These are phyloP conservation scores for Cyrtonyx montezumae DNA, from an alignment of 2,113 vertebrate genomes.

Conservation along the genomic window DNA sequence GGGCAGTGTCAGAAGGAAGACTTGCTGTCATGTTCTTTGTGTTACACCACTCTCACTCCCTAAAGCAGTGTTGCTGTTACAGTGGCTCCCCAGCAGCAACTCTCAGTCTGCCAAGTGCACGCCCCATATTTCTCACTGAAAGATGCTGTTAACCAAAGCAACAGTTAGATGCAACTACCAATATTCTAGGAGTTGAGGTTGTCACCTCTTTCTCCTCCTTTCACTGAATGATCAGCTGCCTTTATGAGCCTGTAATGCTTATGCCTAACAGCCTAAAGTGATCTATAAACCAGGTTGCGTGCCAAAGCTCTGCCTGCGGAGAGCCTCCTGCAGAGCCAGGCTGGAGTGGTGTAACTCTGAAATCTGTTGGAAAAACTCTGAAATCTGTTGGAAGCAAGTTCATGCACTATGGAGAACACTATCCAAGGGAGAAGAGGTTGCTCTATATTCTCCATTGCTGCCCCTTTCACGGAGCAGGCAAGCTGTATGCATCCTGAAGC, in stretches of 20 bases:
- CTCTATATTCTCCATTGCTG: not conserved
- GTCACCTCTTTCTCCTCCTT: not conserved
- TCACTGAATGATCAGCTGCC: not conserved
- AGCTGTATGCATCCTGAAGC: not conserved
- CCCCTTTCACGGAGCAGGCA: not conserved
- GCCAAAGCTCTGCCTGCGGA: fast-evolving
- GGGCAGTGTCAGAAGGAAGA: not conserved
- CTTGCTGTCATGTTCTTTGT: not conserved
- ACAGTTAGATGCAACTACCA: not conserved
- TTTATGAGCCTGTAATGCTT: not conserved
- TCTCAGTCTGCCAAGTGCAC: not conserved
- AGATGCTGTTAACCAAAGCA: not conserved
- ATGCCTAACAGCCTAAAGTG: not conserved
- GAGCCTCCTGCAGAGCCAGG: not conserved
- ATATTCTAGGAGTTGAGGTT: not conserved
- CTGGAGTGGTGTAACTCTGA: not conserved
- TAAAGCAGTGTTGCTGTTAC: not conserved
- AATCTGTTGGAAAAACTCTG: not conserved
- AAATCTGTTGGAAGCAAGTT: not conserved
- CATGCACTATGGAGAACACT: not conserved
- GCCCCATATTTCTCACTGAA: not conserved
- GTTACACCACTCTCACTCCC: not conserved
- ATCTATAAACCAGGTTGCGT: fast-evolving
- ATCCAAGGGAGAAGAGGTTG: not conserved
- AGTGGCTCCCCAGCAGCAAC: not conserved